Percentiles rank a stretch among this genome's conserved stretches.
Evolutionary conservation across 2,797 vertebrate genomes (phyloP).

Genomic region (Eutrigla gurnardus): DNA sequence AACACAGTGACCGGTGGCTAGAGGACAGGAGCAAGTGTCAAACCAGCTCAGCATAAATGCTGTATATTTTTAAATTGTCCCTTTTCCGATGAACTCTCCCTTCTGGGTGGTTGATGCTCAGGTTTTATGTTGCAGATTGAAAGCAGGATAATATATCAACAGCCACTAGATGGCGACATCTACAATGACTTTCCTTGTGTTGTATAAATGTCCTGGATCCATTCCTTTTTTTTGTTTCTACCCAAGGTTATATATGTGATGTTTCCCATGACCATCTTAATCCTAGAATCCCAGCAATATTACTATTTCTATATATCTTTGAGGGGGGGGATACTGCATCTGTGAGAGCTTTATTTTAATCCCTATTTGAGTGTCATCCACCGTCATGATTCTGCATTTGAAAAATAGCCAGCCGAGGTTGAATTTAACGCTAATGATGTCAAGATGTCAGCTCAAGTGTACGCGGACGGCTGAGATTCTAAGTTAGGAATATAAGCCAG

Average conservation of each 20-base stretch:
- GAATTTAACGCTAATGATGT: slow-evolving; percentile 66
- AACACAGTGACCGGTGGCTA: slow-evolving; percentile 49
- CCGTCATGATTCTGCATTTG: slow-evolving; percentile 49
- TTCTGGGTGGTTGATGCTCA: slow-evolving; percentile 73
- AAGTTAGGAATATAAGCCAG: slow-evolving; percentile 79
- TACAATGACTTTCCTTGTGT: slow-evolving; percentile 44
- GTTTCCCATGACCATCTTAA: slow-evolving; percentile 10
- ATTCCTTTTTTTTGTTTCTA: slow-evolving; percentile 18
- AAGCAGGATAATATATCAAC: slow-evolving; percentile 62
- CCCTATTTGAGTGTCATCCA: slow-evolving; percentile 48
- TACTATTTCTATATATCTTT: slow-evolving; percentile 48
- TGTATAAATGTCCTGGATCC: slow-evolving; percentile 29
- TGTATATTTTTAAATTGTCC: slow-evolving; percentile 62
- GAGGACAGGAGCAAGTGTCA: slow-evolving; percentile 45
- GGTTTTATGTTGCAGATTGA: slow-evolving; percentile 72
- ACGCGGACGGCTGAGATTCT: slow-evolving; percentile 60
- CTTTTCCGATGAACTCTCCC: slow-evolving; percentile 53
- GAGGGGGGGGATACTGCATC: slow-evolving; percentile 83
- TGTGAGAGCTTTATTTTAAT: slow-evolving; percentile 47
- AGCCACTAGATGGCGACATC: slow-evolving; percentile 74
- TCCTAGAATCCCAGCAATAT: slow-evolving; percentile 51
- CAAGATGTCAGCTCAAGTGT: slow-evolving; percentile 55
- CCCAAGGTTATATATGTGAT: slow-evolving; percentile 8
- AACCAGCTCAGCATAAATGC: slow-evolving; percentile 41
- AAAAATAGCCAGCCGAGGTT: slow-evolving; percentile 60